Evolutionary conservation across 2,113 vertebrate species (phyloP).

Genomic region (Sander vitreus): DNA sequence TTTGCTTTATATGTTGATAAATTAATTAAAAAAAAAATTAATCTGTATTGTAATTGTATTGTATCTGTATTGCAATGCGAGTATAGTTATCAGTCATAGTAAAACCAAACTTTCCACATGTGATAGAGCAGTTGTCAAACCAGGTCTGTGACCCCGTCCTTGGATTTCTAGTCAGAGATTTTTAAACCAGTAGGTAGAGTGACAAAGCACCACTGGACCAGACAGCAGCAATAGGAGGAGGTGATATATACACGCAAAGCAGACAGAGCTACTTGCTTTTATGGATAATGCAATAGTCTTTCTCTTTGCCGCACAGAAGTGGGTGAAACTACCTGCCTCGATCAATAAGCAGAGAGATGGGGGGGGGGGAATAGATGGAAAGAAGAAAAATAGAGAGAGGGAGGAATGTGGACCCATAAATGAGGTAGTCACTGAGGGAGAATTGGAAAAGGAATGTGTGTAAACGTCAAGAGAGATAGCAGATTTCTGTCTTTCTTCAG

Average conservation of each 20-base stretch:
- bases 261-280: constrained; percentile 46
- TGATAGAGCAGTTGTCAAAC: not conserved
- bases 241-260: constrained; percentile 33
- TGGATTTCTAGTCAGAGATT: not conserved
- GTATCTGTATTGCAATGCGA: not conserved
- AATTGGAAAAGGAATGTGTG: constrained; percentile 28
- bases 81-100: not conserved
- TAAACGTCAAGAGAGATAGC: constrained; percentile 27
- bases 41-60: too few relatives aligned
- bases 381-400: constrained; percentile 31
- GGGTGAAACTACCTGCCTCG: constrained; percentile 41
- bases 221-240: not conserved
- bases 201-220: constrained; percentile 25
- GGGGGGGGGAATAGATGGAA: constrained; percentile 7
- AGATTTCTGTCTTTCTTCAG: constrained; percentile 28
- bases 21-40: too few relatives aligned
- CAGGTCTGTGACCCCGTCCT: constrained; percentile 7
- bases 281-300: constrained; percentile 60
- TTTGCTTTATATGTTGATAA: not conserved
- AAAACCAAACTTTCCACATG: not conserved
- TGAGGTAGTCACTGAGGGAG: constrained; percentile 44
- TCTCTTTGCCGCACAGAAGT: constrained; percentile 37
- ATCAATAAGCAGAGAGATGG: constrained; percentile 52
- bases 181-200: constrained; percentile 13
- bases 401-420: constrained; percentile 60